These are phyloP conservation scores for Ramazzottius varieornatus DNA, from an alignment of 2,888 invertebrate species.

Conservation along the genomic window DNA sequence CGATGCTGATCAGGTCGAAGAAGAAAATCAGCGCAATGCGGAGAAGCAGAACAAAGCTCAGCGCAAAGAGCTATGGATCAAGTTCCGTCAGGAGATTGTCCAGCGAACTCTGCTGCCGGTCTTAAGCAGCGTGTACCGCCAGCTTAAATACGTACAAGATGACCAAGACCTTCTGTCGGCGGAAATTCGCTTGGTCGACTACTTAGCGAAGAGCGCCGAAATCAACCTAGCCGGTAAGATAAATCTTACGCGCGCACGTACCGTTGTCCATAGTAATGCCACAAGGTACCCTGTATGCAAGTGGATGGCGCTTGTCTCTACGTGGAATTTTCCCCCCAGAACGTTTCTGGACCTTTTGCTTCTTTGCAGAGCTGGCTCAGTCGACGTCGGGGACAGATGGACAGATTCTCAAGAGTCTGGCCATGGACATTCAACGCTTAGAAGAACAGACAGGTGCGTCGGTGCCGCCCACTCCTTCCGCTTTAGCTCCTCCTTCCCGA, in stretches of 20 bases:
- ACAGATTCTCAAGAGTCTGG: background rate
- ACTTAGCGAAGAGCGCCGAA: background rate
- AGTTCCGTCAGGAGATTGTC: background rate
- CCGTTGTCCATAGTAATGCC: background rate
- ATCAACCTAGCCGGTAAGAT: background rate
- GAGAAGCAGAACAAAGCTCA: background rate
- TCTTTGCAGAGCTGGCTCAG: background rate
- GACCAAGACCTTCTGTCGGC: background rate
- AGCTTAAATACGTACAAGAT: background rate
- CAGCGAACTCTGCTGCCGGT: background rate
- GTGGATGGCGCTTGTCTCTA: background rate
- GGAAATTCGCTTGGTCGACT: background rate
- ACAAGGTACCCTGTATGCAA: background rate
- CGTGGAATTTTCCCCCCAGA: too few species aligned
- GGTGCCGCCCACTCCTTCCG: background rate
- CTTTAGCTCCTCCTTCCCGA: background rate
- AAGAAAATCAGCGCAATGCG: background rate
- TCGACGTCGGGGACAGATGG: background rate
- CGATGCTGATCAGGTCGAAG: background rate
- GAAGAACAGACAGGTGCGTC: background rate
- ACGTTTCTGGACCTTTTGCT: too few species aligned
- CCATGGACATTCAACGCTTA: background rate
- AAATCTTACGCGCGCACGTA: background rate
- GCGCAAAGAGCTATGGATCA: background rate
- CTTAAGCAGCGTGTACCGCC: background rate